Evolutionary conservation across 2,888 invertebrate genomes (phyloP), one percentile per base, ranked within the genome.

Genomic region (Chrysolina haemoptera): DNA sequence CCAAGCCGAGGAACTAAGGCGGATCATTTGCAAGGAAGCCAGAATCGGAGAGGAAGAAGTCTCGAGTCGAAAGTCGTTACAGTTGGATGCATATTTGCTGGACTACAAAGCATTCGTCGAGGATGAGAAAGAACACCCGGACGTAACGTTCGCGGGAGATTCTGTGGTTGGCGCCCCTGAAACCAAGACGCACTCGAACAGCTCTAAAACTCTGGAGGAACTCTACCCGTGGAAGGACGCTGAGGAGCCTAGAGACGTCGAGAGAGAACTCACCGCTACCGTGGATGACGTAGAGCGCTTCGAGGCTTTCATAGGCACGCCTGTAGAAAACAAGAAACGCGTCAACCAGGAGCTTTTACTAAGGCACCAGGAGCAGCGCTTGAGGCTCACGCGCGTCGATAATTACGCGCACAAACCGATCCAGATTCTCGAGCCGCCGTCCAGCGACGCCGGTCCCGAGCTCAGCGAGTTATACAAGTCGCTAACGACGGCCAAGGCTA

Each of bases 241-340:
- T 46, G 88, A 91, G 71, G 94, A 95, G 82, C 94, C 95, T 0
- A 85, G 90, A 0, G 93, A 95, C 86, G 88, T 95, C n/a, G 90
- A 91, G 11, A 89, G 92, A 8, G 89, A 92, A 79, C 80, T 92
- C 0, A 88, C 90, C 65, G 88, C 91, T 0, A 92, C 92, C 8
- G 84, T 92, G 0, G 90, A 94, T 82, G 94, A 95, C 82, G 88
- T 95, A 1, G 91, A 93, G 76, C 93, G 93, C 82, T 95, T 92
- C 84, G 90, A 91, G 74, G 89, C 90, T 69, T 95, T 94, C 81
- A 90, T 93, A 65, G 79, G 75, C 46, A 62, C 40, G 50, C 18
- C 14, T 14, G 53, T 20, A 14, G 14, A 35, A 1, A 55, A 55
- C 53, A 12, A 18, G 40, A 40, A 53, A 12, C 53, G 59, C 10